A percentile compares a stretch with the other conserved stretches of the same genome.
Evolutionary conservation across 1,140 invertebrate genomes (phyloP).

Genomic region (Magallana gigas): DNA sequence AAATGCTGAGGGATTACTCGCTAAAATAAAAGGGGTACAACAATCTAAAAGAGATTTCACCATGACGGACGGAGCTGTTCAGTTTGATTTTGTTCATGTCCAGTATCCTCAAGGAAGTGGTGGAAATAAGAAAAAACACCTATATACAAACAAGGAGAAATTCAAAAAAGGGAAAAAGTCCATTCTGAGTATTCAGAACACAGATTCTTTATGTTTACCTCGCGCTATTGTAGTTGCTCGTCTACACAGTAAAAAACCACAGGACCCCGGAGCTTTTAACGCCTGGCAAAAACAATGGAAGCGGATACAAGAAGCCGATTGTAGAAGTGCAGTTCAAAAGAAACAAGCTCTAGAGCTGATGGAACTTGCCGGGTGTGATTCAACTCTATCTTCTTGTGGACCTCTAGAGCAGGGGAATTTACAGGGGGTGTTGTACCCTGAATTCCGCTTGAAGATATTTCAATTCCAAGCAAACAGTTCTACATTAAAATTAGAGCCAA

Average conservation of each 20-base stretch:
- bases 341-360: background rate
- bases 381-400: background rate
- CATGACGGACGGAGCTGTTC: background rate
- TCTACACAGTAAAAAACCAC: background rate
- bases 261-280: background rate
- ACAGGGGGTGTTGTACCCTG: background rate
- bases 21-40: background rate
- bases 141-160: background rate
- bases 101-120: background rate
- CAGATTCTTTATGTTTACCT: background rate
- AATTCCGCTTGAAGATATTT: background rate
- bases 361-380: background rate
- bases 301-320: background rate
- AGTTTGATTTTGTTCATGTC: background rate
- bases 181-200: background rate
- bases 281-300: background rate
- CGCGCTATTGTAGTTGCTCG: background rate
- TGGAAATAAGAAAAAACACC: background rate
- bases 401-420: background rate
- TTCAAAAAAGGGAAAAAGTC: background rate
- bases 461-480: background rate
- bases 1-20: background rate
- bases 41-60: background rate
- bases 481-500: background rate
- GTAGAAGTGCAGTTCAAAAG: background rate